phyloP scores from a whole-genome alignment of 53 echinoderm and acorn worm genomes.

The Actinopyga echinites region DNA sequence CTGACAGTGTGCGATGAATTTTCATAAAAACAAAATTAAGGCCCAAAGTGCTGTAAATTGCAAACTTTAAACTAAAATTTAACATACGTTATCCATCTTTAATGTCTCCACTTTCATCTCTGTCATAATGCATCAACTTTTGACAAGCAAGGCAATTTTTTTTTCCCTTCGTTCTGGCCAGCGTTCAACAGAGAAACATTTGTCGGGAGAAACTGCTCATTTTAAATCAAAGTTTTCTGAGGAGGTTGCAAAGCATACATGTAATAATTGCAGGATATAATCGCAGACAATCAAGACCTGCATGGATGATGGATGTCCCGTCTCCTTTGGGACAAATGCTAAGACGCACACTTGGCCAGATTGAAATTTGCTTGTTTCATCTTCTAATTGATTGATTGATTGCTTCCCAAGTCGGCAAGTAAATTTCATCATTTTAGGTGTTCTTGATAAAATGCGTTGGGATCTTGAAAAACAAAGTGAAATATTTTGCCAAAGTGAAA shows the following conservation, averaged over 20 bases:
- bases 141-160: slow-evolving; percentile 36
- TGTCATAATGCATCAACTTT: slow-evolving; percentile 43
- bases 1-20: slow-evolving; percentile 42
- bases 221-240: slow-evolving; percentile 29
- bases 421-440: slow-evolving; percentile 43
- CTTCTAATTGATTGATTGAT: slow-evolving; percentile 39
- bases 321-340: slow-evolving; percentile 27
- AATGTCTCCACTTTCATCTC: background rate
- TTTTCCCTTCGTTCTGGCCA: slow-evolving; percentile 2
- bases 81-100: slow-evolving; percentile 32
- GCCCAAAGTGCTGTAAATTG: slow-evolving; percentile 35
- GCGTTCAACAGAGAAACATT: slow-evolving; percentile 16
- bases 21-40: slow-evolving; percentile 42
- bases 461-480: slow-evolving; percentile 31
- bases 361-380: slow-evolving; percentile 41
- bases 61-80: slow-evolving; percentile 38
- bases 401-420: slow-evolving; percentile 38
- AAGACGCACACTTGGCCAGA: slow-evolving; percentile 33
- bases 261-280: slow-evolving; percentile 40
- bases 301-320: slow-evolving; percentile 27
- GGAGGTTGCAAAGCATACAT: slow-evolving; percentile 36
- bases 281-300: slow-evolving; percentile 39
- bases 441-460: slow-evolving; percentile 36
- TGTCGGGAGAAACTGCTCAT: slow-evolving; percentile 18
- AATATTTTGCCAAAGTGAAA: slow-evolving; percentile 34